phyloP scores from a whole-genome alignment of 2,113 vertebrate species.

The Alouatta palliata region DNA sequence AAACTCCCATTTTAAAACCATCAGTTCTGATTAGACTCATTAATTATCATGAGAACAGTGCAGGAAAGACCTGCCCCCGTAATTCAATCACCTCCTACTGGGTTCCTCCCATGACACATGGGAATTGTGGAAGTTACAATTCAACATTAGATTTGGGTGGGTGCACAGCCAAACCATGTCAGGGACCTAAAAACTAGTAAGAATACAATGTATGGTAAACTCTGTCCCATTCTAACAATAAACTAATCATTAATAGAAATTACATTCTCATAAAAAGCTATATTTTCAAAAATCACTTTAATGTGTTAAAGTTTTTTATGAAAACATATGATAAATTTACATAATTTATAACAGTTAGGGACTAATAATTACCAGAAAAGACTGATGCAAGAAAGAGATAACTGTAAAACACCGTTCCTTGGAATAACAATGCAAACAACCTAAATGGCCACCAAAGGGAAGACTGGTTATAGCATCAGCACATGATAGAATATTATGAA shows the following conservation, averaged over 20 bases:
- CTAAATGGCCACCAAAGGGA: background rate
- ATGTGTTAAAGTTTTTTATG: background rate
- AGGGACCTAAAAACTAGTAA: background rate
- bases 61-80: too few species aligned
- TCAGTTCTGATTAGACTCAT: too few species aligned
- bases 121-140: too few species aligned
- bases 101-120: too few species aligned
- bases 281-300: background rate
- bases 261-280: background rate
- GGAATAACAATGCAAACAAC: background rate
- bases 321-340: background rate
- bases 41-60: too few species aligned
- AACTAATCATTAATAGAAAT: background rate
- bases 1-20: too few species aligned
- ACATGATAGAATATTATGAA: rapidly evolving
- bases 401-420: background rate
- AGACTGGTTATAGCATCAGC: background rate
- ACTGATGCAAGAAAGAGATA: background rate
- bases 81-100: too few species aligned
- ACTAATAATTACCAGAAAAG: background rate
- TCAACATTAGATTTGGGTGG: too few species aligned
- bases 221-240: background rate
- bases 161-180: too few species aligned
- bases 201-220: background rate
- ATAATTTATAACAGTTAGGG: background rate